Evolutionary conservation across 2,113 vertebrate species (phyloP).

Genomic region (Azemiops feae): DNA sequence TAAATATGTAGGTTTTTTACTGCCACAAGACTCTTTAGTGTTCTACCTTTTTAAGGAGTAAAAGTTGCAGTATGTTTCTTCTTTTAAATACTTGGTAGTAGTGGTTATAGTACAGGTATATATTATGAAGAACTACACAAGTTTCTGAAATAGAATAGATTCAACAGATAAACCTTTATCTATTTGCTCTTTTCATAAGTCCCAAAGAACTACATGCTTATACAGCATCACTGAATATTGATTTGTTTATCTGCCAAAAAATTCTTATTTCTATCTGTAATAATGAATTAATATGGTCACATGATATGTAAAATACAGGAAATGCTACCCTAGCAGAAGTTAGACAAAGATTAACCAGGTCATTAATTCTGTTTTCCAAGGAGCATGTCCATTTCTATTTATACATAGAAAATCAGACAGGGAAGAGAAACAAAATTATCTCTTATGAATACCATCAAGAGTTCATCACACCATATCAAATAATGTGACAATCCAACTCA

Average conservation of each 20-base stretch:
- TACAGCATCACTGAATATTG: background rate
- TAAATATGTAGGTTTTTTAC: background rate
- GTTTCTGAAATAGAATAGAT: background rate
- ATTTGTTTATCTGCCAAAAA: constrained; percentile 17
- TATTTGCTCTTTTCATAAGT: constrained; percentile 1
- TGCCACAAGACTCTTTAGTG: background rate
- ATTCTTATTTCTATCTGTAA: constrained; percentile 5
- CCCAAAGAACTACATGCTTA: constrained; percentile 12
- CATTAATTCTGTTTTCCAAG: constrained; percentile 47
- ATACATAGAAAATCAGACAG: constrained; percentile 28
- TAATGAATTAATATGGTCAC: background rate
- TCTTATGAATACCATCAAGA: constrained; percentile 54
- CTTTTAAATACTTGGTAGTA: background rate
- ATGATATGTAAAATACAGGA: constrained; percentile 24
- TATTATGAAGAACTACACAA: background rate
- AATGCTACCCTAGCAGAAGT: constrained; percentile 23
- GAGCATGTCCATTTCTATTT: constrained; percentile 50
- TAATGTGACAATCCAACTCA: constrained; percentile 57
- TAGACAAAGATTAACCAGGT: constrained; percentile 42
- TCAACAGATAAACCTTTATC: background rate
- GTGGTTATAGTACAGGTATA: background rate
- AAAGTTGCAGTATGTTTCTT: background rate
- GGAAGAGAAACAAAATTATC: constrained; percentile 28
- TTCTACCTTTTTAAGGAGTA: background rate
- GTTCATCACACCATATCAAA: constrained; percentile 55